Conservation (phyloP, 2,888 invertebrate genomes). For the Leucoptera coffeella region DNA sequence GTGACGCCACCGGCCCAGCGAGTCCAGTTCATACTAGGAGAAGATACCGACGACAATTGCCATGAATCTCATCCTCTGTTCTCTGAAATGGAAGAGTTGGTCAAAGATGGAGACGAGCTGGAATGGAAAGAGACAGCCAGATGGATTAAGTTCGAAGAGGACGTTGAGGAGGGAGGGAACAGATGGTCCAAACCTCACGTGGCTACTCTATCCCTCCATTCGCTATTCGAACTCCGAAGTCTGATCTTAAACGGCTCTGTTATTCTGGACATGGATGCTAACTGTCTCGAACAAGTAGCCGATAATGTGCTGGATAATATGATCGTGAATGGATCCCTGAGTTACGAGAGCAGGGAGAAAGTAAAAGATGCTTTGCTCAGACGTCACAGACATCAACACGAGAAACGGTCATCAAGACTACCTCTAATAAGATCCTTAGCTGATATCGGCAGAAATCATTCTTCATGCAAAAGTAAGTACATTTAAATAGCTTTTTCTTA, state of each 20-base stretch:
- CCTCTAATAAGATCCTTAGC: conserved; percentile 91
- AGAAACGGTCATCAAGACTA: conserved; percentile 69
- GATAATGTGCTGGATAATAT: conserved; percentile 86
- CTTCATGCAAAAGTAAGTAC: conserved; percentile 89
- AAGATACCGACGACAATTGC: conserved; percentile 77
- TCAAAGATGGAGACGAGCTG: conserved; percentile 75
- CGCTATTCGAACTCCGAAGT: conserved; percentile 90
- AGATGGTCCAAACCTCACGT: conserved; percentile 98
- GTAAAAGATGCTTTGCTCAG: conserved; percentile 78
- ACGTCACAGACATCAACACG: conserved; percentile 91
- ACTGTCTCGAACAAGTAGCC: conserved; percentile 76
- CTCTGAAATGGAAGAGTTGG: conserved; percentile 96
- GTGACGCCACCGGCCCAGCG: conserved; percentile 92
- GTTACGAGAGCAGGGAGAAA: conserved; percentile 69
- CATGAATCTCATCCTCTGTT: conserved; percentile 90
- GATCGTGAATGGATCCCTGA: conserved; percentile 70
- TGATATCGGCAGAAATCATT: conserved; percentile 93
- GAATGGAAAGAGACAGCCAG: conserved; percentile 99
- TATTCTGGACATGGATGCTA: conserved; percentile 91
- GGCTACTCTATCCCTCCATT: conserved; percentile 93
- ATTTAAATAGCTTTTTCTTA: too few species aligned
- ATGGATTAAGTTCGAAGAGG: conserved; percentile 95
- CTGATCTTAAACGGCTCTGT: conserved; percentile 88
- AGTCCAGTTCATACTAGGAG: conserved; percentile 94
- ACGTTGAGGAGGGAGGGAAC: conserved; percentile 98